A percentile compares a stretch with the other conserved stretches of the same genome.
Conservation (phyloP, 2,797 vertebrate species). For the Notamacropus eugenii region DNA sequence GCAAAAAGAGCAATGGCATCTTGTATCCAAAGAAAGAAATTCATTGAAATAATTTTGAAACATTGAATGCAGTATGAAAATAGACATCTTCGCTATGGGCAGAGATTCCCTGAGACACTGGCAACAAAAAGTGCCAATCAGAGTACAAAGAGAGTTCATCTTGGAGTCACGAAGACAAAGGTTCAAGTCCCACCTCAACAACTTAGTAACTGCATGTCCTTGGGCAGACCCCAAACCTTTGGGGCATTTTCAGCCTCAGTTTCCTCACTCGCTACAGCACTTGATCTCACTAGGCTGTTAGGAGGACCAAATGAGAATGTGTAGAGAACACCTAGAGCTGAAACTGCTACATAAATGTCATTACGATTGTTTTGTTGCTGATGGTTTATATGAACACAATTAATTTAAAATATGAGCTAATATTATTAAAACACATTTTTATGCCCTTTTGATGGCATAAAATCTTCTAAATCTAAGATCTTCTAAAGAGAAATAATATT, state of each 20-base stretch:
- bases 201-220: neutral
- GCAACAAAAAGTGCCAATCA: neutral
- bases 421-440: neutral
- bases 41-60: neutral
- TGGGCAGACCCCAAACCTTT: neutral
- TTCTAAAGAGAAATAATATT: neutral
- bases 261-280: neutral
- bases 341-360: neutral
- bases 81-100: neutral
- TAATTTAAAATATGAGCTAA: neutral
- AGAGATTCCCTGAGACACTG: neutral
- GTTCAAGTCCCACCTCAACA: neutral
- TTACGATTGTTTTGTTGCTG: neutral
- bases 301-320: neutral
- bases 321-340: neutral
- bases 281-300: neutral
- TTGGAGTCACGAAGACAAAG: neutral
- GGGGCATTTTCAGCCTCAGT: neutral
- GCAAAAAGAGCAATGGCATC: constrained; percentile 32
- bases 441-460: neutral
- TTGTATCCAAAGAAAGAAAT: constrained; percentile 20
- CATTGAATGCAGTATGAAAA: constrained; percentile 33
- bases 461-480: neutral
- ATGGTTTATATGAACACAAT: neutral
- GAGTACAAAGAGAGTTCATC: neutral